Conservation (phyloP, 2,888 invertebrate species). For the Hedychridium roseum region DNA sequence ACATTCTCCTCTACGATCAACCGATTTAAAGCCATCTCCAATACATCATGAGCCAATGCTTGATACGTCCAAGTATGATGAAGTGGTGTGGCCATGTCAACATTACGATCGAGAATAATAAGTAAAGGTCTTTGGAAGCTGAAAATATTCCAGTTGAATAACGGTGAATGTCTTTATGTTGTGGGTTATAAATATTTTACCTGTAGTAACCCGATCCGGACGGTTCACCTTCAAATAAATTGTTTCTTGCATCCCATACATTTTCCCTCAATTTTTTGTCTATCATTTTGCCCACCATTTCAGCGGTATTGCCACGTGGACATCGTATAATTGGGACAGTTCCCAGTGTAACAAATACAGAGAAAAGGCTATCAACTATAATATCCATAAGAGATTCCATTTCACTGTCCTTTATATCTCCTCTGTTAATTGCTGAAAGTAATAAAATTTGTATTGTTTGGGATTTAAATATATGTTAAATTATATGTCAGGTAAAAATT, state of each 20-base stretch:
- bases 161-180: constrained; percentile 11
- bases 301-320: constrained; percentile 95
- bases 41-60: constrained; percentile 94
- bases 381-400: constrained; percentile 94
- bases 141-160: constrained; percentile 53
- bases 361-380: constrained; percentile 96
- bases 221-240: constrained; percentile 89
- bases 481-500: no score
- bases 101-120: constrained; percentile 90
- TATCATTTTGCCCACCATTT: constrained; percentile 96
- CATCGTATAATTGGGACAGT: constrained; percentile 74
- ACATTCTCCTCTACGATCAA: constrained; percentile 74
- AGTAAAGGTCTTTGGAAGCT: constrained; percentile 94
- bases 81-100: constrained; percentile 96
- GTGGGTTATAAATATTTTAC: constrained; percentile 39
- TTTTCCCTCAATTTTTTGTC: constrained; percentile 98
- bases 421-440: constrained; percentile 85
- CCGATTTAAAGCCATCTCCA: constrained; percentile 90
- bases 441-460: constrained; percentile 9
- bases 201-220: constrained; percentile 74
- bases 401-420: constrained; percentile 93
- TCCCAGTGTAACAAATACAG: constrained; percentile 96
- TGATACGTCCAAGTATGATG: constrained; percentile 99
- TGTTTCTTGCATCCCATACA: constrained; percentile 94
- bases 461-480: constrained; percentile 4